Evolutionary conservation across 2,797 vertebrate genomes (phyloP).

Genomic region (Sparus aurata): DNA sequence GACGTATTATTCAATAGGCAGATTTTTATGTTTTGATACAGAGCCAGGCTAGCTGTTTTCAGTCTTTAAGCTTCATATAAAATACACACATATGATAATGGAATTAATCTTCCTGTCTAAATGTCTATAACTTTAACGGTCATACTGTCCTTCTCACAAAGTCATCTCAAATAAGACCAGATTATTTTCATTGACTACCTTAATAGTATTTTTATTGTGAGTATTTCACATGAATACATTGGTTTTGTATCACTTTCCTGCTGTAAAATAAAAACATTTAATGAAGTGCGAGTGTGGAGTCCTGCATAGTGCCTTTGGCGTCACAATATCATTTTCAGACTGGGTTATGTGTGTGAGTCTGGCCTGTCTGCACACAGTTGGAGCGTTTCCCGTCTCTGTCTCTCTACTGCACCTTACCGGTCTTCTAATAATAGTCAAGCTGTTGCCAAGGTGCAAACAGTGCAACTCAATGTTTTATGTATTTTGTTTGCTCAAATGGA

Average conservation of each 20-base stretch:
- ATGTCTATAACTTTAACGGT: background rate
- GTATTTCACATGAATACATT: background rate
- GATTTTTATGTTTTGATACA: background rate
- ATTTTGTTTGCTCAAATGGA: slow-evolving; percentile 78
- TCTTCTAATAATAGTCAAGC: slow-evolving; percentile 78
- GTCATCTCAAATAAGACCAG: background rate
- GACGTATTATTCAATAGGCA: background rate
- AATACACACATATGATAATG: background rate
- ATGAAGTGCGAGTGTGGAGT: background rate
- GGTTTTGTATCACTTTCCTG: background rate
- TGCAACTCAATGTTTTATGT: slow-evolving; percentile 82
- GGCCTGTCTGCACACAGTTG: slow-evolving; percentile 55
- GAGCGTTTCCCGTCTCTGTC: slow-evolving; percentile 49
- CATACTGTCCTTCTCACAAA: background rate
- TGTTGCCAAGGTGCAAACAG: slow-evolving; percentile 72
- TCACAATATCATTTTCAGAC: slow-evolving; percentile 9
- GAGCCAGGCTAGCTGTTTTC: background rate
- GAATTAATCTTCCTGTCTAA: background rate
- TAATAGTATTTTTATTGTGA: background rate
- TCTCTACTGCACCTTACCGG: slow-evolving; percentile 20
- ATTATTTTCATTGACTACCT: background rate
- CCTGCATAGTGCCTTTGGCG: background rate
- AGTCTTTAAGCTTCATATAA: background rate
- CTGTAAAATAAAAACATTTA: background rate
- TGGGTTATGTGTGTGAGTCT: slow-evolving; percentile 21